phyloP scores from a whole-genome alignment of 2,888 invertebrate genomes.

The Drosophila paramelanica region DNA sequence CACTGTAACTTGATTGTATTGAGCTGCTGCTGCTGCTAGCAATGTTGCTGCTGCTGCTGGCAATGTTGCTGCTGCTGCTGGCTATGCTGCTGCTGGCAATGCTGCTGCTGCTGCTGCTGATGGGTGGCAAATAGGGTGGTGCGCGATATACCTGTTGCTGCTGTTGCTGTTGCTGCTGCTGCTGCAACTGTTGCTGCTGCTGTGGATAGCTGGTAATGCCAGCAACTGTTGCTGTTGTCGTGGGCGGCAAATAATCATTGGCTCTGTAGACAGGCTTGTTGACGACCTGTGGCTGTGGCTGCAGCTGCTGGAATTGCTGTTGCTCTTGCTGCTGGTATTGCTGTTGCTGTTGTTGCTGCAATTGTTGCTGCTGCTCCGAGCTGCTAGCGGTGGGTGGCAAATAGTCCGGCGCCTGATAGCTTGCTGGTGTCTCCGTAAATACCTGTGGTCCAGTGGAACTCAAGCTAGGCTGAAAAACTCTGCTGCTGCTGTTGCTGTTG shows the following conservation, averaged over 20 bases:
- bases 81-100: constrained; percentile 5
- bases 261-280: constrained; percentile 39
- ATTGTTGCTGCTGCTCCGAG: constrained; percentile 11
- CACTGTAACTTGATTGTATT: constrained; percentile 25
- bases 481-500: constrained; percentile 34
- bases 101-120: constrained; percentile 21
- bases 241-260: constrained; percentile 57
- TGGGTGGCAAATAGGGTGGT: constrained; percentile 40
- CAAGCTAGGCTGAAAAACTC: constrained; percentile 30
- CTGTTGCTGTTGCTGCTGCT: constrained; percentile 17
- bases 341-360: constrained; percentile 2
- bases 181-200: constrained; percentile 7
- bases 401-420: constrained; percentile 49
- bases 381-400: constrained; percentile 11
- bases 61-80: constrained; percentile 11
- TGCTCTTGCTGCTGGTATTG: constrained; percentile 2
- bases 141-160: constrained; percentile 38
- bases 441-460: constrained; percentile 39
- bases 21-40: constrained; percentile 23
- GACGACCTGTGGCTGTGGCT: not conserved
- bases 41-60: constrained; percentile 9
- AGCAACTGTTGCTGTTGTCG: constrained; percentile 20
- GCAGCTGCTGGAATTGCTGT: constrained; percentile 4
- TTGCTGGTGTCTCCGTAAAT: constrained; percentile 18
- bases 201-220: too few relatives aligned